Percentiles rank a stretch among this genome's conserved stretches.
Conservation (phyloP, 2,797 vertebrate species). For the Hirundo rustica region DNA sequence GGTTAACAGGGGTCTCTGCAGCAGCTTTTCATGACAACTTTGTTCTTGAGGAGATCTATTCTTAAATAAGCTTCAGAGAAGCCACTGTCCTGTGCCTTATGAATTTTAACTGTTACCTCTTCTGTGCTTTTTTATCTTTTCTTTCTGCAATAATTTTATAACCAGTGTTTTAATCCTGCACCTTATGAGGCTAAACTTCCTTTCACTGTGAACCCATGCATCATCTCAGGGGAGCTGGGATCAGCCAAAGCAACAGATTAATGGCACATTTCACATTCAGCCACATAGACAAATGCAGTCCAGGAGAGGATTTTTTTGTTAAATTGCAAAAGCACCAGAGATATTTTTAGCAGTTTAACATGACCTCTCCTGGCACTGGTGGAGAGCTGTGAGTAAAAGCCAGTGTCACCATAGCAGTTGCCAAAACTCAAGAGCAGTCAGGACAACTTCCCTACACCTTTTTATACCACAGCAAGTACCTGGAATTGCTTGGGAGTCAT, state of each 20-base stretch:
- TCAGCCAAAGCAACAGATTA: background rate
- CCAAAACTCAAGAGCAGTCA: background rate
- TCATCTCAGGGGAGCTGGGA: background rate
- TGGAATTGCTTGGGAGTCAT: background rate
- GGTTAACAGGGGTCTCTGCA: constrained; percentile 15
- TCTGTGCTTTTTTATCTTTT: background rate
- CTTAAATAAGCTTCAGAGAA: constrained; percentile 22
- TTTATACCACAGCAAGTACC: background rate
- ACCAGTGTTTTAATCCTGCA: background rate
- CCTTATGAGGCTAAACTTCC: background rate
- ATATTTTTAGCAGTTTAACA: background rate
- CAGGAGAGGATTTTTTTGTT: background rate
- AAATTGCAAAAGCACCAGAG: background rate
- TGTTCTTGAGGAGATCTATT: constrained; percentile 14
- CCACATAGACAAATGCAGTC: background rate
- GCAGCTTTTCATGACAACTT: background rate
- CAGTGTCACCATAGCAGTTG: background rate
- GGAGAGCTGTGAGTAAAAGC: background rate
- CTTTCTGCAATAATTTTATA: background rate
- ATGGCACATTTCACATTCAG: background rate
- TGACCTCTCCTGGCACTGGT: accelerated
- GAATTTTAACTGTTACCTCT: background rate
- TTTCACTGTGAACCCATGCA: background rate
- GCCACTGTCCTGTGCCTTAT: background rate
- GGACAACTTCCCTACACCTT: background rate